Evolutionary conservation across 2,888 invertebrate species (phyloP).

Genomic region (Philereme transversata): DNA sequence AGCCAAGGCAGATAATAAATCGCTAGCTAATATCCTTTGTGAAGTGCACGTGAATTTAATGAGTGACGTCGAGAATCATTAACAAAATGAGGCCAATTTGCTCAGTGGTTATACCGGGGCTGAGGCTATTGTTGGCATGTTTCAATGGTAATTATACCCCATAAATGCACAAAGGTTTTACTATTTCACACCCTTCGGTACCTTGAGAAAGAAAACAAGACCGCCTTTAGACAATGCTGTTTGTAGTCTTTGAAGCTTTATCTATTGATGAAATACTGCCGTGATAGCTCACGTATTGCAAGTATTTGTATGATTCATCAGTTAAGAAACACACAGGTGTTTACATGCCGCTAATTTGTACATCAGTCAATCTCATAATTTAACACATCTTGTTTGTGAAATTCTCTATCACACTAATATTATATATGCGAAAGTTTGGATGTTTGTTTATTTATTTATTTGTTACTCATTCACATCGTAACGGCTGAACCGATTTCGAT

Average conservation of each 20-base stretch:
- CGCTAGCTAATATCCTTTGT: conserved; percentile 22
- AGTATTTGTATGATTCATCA: conserved; percentile 46
- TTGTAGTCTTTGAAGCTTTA: conserved; percentile 9
- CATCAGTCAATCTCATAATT: no score
- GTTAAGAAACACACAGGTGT: conserved; percentile 39
- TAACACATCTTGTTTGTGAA: conserved; percentile 36
- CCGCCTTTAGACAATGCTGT: conserved; percentile 24
- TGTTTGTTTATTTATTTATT: no score
- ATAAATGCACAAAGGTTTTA: conserved; percentile 49
- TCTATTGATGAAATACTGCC: conserved; percentile 42
- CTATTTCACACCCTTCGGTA: conserved; percentile 48
- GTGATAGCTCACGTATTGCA: conserved; percentile 45
- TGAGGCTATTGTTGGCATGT: conserved; percentile 47
- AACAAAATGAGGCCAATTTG: conserved; percentile 51
- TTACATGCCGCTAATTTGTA: conserved; percentile 43
- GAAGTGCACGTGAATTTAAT: conserved; percentile 28
- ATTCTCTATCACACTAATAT: no score
- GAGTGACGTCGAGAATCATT: conserved; percentile 43
- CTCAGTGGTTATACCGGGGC: conserved; percentile 40
- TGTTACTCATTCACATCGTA: no score
- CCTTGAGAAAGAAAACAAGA: conserved; percentile 36
- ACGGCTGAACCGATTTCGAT: no score
- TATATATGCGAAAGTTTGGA: no score
- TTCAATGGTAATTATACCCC: conserved; percentile 60
- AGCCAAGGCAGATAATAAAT: conserved; percentile 34